Percentiles rank a stretch among this genome's conserved stretches.
These are phyloP conservation scores for Chionoecetes opilio DNA, from an alignment of 1,140 invertebrate species.

Conservation along the genomic window DNA sequence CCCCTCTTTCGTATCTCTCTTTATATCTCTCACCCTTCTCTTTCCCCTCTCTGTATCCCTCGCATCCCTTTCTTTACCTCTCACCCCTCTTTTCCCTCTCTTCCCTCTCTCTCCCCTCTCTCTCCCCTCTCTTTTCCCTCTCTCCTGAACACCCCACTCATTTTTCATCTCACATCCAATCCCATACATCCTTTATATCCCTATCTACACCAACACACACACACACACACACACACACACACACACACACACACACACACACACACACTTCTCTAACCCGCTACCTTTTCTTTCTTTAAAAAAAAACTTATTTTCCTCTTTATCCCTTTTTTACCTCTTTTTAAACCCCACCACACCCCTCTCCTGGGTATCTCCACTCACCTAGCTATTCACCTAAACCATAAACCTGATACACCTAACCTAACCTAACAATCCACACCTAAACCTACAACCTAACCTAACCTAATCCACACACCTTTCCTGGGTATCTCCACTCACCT, in stretches of 20 bases:
- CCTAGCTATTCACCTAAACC: no score
- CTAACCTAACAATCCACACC: not conserved
- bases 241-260: no score
- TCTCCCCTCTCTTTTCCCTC: not conserved
- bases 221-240: no score
- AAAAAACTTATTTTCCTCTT: no score
- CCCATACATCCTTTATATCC: not conserved
- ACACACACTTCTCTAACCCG: not conserved
- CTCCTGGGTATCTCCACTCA: no score
- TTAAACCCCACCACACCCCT: not conserved
- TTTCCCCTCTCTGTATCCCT: not conserved
- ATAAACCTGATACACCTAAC: no score
- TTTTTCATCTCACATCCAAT: not conserved
- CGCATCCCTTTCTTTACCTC: not conserved
- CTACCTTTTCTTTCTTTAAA: not conserved
- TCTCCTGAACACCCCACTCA: not conserved
- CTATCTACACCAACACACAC: no score
- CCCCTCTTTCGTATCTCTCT: not conserved
- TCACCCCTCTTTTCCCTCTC: not conserved
- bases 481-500: no score
- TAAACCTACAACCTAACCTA: not conserved
- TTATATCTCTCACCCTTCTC: not conserved
- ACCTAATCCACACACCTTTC: no score
- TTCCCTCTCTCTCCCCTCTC: not conserved
- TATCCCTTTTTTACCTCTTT: not conserved